Conservation (phyloP, 2,888 invertebrate genomes). For the Diachrysia chrysitis region DNA sequence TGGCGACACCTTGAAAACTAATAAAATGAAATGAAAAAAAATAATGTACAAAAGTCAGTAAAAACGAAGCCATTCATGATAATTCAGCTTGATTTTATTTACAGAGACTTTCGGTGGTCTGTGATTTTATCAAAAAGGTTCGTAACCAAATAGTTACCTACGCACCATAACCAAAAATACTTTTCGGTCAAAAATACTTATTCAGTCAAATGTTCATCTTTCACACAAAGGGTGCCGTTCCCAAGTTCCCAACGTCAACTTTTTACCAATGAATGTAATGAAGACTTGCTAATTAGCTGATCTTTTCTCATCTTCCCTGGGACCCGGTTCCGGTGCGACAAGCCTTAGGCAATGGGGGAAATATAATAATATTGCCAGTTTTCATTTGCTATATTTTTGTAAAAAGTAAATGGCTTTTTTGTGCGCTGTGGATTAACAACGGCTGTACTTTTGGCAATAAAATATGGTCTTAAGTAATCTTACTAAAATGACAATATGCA, state of each 20-base stretch:
- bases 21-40: too few species aligned
- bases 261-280: slow-evolving; percentile 15
- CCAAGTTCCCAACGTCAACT: slow-evolving; percentile 17
- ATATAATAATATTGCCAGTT: neutral
- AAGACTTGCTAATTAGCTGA: slow-evolving; percentile 36
- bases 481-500: too few species aligned
- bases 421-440: neutral
- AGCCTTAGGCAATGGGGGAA: slow-evolving; percentile 5
- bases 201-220: neutral
- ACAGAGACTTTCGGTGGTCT: too few species aligned
- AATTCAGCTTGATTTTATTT: too few species aligned
- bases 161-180: neutral
- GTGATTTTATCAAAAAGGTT: too few species aligned
- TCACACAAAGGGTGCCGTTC: neutral
- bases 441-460: neutral
- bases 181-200: neutral
- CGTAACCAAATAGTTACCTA: too few species aligned
- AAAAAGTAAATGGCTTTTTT: neutral
- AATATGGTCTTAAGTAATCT: too few species aligned
- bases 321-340: slow-evolving; percentile 24
- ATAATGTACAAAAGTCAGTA: too few species aligned
- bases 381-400: neutral
- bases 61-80: too few species aligned
- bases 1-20: too few species aligned
- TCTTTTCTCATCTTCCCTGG: slow-evolving; percentile 29